Evolutionary conservation across 1,140 invertebrate genomes (phyloP), one percentile per base, ranked within the genome.

Genomic region (Pararge aegeria): DNA sequence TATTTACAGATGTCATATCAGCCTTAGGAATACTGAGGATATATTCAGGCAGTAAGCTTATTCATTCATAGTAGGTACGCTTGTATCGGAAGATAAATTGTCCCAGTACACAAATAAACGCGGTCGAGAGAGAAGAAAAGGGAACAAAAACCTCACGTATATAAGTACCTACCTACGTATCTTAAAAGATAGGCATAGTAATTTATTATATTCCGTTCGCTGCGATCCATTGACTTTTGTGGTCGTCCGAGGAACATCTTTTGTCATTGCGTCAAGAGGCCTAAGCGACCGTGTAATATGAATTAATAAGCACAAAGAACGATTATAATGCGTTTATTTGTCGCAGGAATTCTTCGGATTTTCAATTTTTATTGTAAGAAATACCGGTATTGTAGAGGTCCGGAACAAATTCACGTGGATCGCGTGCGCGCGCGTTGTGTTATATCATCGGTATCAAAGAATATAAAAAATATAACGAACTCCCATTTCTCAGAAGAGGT

Each of bases 261-360:
- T 88, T 88, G 83, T 88, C 78, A 73, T 74, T 70, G 61, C 72
- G 73, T 85, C 79, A 77, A 78, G 75, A 73, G 63, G 70, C 70
- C 70, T 80, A 86, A 87, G 73, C 77, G 78, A 70, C 83, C 83
- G 85, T 88, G 78, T 89, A 89, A 89, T 88, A 88, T 87, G 87
- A 88, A 89, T 88, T 88, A 88, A 89, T 89, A 89, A 89, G 72
- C 77, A 84, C 83, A 87, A 87, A 84, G 78, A 73, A 78, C 69
- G 74, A 80, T 84, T 81, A 80, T 83, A 78, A 79, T 76, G 72
- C 78, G 71, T 79, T 82, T 82, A 83, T 87, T 81, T 87, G 82
- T 84, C 79, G 77, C 75, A 52, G 60, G 64, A 70, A 77, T 76
- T 83, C 75, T 75, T 69, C 48, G 60, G 63, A 54, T 73, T 78